Evolutionary conservation across 2,113 vertebrate genomes (phyloP).

Genomic region (Peromyscus polionotus): DNA sequence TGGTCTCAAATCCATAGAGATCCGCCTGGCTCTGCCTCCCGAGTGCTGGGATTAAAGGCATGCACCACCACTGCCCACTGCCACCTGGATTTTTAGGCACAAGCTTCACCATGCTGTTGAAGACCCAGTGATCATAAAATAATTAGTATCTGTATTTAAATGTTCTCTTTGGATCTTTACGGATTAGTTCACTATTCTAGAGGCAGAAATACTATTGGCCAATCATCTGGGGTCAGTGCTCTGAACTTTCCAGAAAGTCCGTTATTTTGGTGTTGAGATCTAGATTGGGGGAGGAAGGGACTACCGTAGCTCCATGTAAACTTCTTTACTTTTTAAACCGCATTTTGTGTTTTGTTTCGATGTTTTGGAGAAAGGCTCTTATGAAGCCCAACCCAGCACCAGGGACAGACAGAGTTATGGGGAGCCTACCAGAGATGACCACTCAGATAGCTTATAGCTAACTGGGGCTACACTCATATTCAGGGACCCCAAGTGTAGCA

Average conservation of each 20-base stretch:
- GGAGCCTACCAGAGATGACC: neutral
- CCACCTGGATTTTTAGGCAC: neutral
- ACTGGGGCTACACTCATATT: neutral
- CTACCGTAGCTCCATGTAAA: neutral
- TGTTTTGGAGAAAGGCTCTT: neutral
- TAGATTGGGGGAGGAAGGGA: neutral
- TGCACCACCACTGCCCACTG: too few species aligned
- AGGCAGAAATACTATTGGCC: neutral
- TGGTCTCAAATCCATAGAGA: too few species aligned
- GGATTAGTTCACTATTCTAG: slow-evolving; percentile 7
- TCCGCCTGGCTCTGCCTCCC: too few species aligned
- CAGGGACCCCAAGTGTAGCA: neutral
- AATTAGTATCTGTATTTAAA: slow-evolving; percentile 1
- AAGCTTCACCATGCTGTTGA: neutral
- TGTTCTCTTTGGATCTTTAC: neutral
- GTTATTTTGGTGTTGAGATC: slow-evolving; percentile 35
- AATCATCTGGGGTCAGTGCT: neutral
- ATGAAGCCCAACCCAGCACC: neutral
- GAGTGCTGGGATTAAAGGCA: too few species aligned
- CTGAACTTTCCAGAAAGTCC: neutral
- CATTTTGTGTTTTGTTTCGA: neutral
- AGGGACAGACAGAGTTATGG: neutral
- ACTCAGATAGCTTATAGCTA: neutral
- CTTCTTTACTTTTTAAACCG: neutral
- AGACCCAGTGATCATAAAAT: neutral